These are phyloP conservation scores for Pelochelys cantorii DNA, from an alignment of 2,797 vertebrate species.

Conservation along the genomic window DNA sequence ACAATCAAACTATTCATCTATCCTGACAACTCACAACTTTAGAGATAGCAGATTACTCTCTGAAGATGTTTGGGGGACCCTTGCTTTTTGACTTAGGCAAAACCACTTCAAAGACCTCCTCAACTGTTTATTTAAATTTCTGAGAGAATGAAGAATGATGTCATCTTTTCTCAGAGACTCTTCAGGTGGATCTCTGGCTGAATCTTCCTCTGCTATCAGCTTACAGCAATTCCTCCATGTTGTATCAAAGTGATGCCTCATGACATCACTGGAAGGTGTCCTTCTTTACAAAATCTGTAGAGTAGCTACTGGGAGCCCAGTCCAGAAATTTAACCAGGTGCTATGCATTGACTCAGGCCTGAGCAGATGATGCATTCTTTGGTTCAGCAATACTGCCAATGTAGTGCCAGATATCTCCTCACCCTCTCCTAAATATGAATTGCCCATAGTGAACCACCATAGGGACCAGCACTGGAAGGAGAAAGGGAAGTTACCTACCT, in stretches of 20 bases:
- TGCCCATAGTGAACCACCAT: neutral
- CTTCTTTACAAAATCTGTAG: neutral
- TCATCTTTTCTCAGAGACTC: neutral
- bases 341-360: neutral
- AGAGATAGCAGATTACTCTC: neutral
- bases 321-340: neutral
- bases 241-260: neutral
- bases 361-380: neutral
- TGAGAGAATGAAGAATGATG: neutral
- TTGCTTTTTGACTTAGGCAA: neutral
- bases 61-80: neutral
- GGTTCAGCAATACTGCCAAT: neutral
- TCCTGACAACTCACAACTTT: neutral
- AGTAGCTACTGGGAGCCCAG: neutral
- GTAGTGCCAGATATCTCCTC: neutral
- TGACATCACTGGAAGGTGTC: neutral
- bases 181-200: neutral
- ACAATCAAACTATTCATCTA: neutral
- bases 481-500: neutral
- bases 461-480: neutral
- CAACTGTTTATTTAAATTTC: neutral
- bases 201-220: neutral
- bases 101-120: neutral
- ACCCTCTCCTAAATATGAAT: neutral
- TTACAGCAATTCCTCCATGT: neutral